Conservation (phyloP, 2,797 vertebrate species). For the Anguilla anguilla region DNA sequence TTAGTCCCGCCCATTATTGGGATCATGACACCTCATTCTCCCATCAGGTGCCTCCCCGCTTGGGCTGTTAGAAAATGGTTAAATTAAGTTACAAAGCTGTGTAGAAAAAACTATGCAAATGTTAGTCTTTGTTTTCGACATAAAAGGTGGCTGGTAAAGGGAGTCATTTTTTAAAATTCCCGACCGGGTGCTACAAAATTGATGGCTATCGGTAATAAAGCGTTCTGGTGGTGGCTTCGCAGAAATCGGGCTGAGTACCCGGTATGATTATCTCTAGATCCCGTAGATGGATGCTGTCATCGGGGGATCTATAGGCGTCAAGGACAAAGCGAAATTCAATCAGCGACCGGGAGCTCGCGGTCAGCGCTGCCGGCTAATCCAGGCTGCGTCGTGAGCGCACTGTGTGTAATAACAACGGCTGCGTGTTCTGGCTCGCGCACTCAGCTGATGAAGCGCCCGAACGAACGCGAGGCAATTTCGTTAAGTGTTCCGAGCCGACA, state of each 20-base stretch:
- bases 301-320: slow-evolving; percentile 42
- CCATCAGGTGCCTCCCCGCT: not conserved
- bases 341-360: slow-evolving; percentile 27
- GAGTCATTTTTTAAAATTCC: not conserved
- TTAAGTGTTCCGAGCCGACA: slow-evolving; percentile 31
- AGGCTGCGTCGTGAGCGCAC: slow-evolving; percentile 40
- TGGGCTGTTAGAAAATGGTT: not conserved
- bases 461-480: slow-evolving; percentile 40
- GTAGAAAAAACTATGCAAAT: not conserved
- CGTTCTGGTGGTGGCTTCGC: not conserved
- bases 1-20: not conserved
- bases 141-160: not conserved
- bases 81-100: not conserved
- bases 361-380: slow-evolving; percentile 37
- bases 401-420: slow-evolving; percentile 37
- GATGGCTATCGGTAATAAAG: not conserved
- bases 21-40: not conserved
- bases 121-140: not conserved
- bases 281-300: not conserved
- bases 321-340: slow-evolving; percentile 51
- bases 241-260: not conserved
- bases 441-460: slow-evolving; percentile 10
- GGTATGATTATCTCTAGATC: slow-evolving; percentile 4
- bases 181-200: not conserved
- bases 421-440: not conserved